These are phyloP conservation scores for Cynodonichthys magdalenae DNA, from an alignment of 2,797 vertebrate genomes.

Conservation along the genomic window DNA sequence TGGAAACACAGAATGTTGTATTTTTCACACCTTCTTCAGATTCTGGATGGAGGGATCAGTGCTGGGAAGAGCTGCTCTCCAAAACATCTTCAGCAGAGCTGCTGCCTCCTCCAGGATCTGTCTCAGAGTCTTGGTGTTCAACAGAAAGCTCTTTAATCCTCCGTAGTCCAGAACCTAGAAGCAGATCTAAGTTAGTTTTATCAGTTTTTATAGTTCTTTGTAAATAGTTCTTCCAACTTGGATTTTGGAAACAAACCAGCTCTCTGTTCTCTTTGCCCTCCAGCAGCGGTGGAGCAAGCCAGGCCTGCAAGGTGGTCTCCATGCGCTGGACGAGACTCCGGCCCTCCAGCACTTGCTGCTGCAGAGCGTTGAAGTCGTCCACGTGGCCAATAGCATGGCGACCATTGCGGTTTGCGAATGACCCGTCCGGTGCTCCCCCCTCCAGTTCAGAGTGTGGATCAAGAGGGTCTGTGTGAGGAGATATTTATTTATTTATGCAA, in stretches of 20 bases:
- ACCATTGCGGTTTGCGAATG: constrained; percentile 83
- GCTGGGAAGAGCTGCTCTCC: constrained; percentile 84
- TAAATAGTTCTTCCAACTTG: not conserved
- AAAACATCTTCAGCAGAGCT: constrained; percentile 91
- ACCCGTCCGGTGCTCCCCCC: constrained; percentile 76
- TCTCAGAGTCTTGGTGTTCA: constrained; percentile 82
- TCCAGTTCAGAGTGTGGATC: constrained; percentile 82
- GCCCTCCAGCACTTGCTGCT: constrained; percentile 88
- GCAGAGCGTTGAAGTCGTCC: constrained; percentile 88
- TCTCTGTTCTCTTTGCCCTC: constrained; percentile 61
- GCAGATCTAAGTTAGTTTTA: constrained; percentile 18
- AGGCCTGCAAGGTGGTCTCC: constrained; percentile 75
- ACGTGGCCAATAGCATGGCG: constrained; percentile 84
- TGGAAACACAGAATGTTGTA: not conserved
- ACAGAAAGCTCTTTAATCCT: constrained; percentile 76
- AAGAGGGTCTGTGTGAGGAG: constrained; percentile 63
- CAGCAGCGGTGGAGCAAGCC: constrained; percentile 63
- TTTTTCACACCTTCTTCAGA: constrained; percentile 74
- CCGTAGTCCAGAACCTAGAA: constrained; percentile 77
- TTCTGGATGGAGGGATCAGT: constrained; percentile 60
- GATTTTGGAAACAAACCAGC: constrained; percentile 72
- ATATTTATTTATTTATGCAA: not conserved
- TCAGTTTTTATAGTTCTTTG: not conserved
- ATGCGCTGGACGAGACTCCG: constrained; percentile 83
- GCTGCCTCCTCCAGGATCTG: constrained; percentile 84